Base-by-base conservation (phyloP, 2,797 vertebrate genomes). In the Pangasius mekongensis region DNA sequence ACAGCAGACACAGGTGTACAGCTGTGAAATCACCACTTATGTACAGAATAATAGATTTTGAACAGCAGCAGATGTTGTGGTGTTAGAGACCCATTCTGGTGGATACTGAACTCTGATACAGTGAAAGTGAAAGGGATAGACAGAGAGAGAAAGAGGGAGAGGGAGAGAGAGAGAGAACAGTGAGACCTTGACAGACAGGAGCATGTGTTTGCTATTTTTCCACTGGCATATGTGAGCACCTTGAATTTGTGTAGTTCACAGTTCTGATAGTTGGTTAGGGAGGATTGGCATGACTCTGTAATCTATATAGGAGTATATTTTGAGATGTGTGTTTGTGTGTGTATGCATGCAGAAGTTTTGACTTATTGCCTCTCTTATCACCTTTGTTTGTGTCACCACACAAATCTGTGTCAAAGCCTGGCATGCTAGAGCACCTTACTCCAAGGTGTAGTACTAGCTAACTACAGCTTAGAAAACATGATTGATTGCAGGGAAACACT, bases 1-100 rank as follows among this genome's bases (percentile, higher is more conserved):
- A n/a, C 27, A 64, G 62, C 9, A 64, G n/a, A 60, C 20, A 60
- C 20, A 60, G 22, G 58, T 22, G 58, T 7, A 27, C 22, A 9
- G 60, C 6, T 74, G 36, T 69, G 54, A 86, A 86, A 76, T 86
- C 69, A 39, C 49, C 84, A 58, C 54, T 86, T 74, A 39, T 85
- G 33, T 74, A 71, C 52, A 74, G 84, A 85, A 85, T 73, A 85
- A 74, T 74, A 33, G 22, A 30, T 39, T 85, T 58, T 73, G 84
- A 86, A 60, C 47, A 39, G 27, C 56, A 66, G n/a, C n/a, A 66
- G n/a, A 30, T n/a, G 71, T 24, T 77, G n/a, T 58, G 18, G 27
- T 43, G 60, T 66, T 30, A 77, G 73, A 86, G 20, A 49, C 85
- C 49, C 54, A 47, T 43, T 49, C 16, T 1, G 10, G 33, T 24